Evolutionary conservation across 2,888 invertebrate species (phyloP).

Genomic region (Linnaemya tessellans): DNA sequence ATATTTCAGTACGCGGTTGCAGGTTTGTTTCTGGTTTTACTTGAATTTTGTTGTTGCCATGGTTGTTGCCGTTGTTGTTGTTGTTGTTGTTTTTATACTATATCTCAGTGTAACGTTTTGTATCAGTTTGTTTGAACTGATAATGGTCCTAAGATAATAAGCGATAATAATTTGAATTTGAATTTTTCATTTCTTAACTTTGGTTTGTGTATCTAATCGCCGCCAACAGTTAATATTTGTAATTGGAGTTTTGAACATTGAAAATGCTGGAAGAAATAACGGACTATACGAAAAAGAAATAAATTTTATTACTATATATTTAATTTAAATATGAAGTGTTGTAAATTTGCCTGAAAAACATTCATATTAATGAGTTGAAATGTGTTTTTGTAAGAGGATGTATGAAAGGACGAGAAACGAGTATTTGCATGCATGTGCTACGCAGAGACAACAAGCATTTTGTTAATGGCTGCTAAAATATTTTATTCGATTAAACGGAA

Average conservation of each 20-base stretch:
- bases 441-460: no score
- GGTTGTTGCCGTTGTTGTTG: no score
- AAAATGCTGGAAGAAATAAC: constrained; percentile 46
- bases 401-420: no score
- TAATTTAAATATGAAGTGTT: neutral
- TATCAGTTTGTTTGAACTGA: constrained; percentile 83
- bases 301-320: neutral
- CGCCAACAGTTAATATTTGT: constrained; percentile 80
- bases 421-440: no score
- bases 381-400: no score
- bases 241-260: constrained; percentile 81
- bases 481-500: no score
- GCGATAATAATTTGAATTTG: constrained; percentile 82
- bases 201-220: constrained; percentile 81
- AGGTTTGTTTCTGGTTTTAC: constrained; percentile 27
- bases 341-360: no score
- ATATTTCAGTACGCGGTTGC: neutral
- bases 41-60: constrained; percentile 24
- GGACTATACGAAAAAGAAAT: constrained; percentile 30
- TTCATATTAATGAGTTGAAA: no score
- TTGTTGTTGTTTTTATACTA: constrained; percentile 30
- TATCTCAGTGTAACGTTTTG: constrained; percentile 75
- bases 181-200: constrained; percentile 82
- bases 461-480: no score
- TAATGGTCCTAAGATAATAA: constrained; percentile 82